phyloP scores from a whole-genome alignment of 2,797 vertebrate species.

The Gallinago solitaria region DNA sequence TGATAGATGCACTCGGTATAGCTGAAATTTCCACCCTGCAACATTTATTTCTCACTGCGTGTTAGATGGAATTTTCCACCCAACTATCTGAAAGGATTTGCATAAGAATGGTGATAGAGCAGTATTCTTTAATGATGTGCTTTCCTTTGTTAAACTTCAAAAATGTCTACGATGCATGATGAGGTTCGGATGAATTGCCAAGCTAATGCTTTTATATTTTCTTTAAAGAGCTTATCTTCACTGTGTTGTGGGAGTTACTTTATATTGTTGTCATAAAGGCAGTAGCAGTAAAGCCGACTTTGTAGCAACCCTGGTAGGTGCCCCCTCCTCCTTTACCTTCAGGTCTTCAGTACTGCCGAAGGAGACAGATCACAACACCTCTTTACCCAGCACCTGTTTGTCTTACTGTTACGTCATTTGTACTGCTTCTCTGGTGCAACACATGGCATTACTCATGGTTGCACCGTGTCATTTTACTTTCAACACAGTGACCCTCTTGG shows the following conservation, averaged over 20 bases:
- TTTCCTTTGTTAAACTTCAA: slow-evolving; percentile 86
- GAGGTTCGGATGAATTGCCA: slow-evolving; percentile 82
- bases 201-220: slow-evolving; percentile 85
- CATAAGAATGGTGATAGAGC: slow-evolving; percentile 85
- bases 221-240: slow-evolving; percentile 83
- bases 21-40: slow-evolving; percentile 82
- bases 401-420: not conserved
- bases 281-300: slow-evolving; percentile 71
- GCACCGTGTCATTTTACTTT: not conserved
- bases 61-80: slow-evolving; percentile 83
- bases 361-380: not conserved
- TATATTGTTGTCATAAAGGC: slow-evolving; percentile 80
- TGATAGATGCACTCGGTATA: slow-evolving; percentile 80
- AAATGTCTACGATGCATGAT: slow-evolving; percentile 82
- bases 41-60: slow-evolving; percentile 81
- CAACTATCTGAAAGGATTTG: slow-evolving; percentile 83
- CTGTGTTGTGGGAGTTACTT: slow-evolving; percentile 79
- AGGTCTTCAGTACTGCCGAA: slow-evolving; percentile 11
- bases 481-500: slow-evolving; percentile 48
- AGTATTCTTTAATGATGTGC: slow-evolving; percentile 85
- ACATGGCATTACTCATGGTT: not conserved
- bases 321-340: slow-evolving; percentile 36
- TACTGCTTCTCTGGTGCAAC: not conserved
- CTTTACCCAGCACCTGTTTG: slow-evolving; percentile 10
- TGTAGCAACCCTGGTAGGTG: slow-evolving; percentile 58